These are phyloP conservation scores for Lethenteron camtschaticum DNA, from an alignment of 2,113 vertebrate genomes.

Conservation along the genomic window DNA sequence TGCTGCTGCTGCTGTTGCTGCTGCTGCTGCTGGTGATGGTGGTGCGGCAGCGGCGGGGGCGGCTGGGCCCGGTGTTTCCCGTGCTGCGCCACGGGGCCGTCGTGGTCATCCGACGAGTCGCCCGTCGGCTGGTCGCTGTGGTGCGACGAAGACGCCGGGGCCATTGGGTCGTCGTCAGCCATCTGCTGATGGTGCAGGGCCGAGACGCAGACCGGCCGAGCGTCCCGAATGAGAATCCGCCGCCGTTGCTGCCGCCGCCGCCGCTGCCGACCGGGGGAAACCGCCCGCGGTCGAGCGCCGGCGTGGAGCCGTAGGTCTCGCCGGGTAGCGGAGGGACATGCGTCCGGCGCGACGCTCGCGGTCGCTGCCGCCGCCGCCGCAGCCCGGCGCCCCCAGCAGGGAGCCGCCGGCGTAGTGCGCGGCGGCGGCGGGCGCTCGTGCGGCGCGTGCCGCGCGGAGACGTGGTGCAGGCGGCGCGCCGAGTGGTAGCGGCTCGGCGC, in stretches of 20 bases:
- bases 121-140: not conserved
- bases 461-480: not conserved
- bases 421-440: not conserved
- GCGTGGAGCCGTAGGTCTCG: not conserved
- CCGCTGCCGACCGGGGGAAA: not conserved
- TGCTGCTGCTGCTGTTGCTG: too few relatives aligned
- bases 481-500: not conserved
- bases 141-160: not conserved
- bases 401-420: too few relatives aligned
- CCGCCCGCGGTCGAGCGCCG: conserved; percentile 3
- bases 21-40: not conserved
- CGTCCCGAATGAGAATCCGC: too few relatives aligned
- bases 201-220: too few relatives aligned
- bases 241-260: too few relatives aligned
- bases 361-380: too few relatives aligned
- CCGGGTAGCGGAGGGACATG: too few relatives aligned
- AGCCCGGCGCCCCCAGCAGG: too few relatives aligned
- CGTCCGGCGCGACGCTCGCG: too few relatives aligned
- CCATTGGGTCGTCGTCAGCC: too few relatives aligned
- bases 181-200: too few relatives aligned
- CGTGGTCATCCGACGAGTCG: not conserved
- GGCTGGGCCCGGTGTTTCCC: too few relatives aligned
- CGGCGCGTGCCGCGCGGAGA: not conserved
- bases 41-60: not conserved
- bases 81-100: not conserved